Evolutionary conservation across 2,888 invertebrate species (phyloP).

Genomic region (Caenorhabditis zanzibari): DNA sequence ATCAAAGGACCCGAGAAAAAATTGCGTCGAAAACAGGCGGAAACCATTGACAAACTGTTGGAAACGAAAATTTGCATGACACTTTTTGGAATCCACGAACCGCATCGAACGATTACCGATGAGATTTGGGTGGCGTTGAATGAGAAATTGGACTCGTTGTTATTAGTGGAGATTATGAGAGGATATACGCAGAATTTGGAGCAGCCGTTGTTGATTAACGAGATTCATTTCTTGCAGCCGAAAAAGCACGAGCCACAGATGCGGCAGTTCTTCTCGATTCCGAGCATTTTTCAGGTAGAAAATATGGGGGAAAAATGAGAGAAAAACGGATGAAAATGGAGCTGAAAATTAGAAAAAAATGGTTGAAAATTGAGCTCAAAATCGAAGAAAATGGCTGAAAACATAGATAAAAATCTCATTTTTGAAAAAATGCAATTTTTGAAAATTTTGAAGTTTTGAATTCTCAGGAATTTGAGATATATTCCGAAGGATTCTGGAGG

Average conservation of each 20-base stretch:
- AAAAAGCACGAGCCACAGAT: constrained; percentile 63
- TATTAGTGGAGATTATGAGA: constrained; percentile 63
- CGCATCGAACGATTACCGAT: constrained; percentile 46
- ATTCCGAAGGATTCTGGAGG: no score
- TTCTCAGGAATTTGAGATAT: no score
- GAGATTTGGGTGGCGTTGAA: constrained; percentile 33
- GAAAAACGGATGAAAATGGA: no score
- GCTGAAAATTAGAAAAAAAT: no score
- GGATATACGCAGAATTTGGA: constrained; percentile 74
- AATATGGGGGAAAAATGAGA: neutral
- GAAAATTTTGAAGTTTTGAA: no score
- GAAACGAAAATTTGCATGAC: constrained; percentile 56
- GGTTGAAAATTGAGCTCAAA: no score
- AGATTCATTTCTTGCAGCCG: constrained; percentile 83
- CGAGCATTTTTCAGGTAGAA: constrained; percentile 40
- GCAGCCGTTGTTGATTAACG: constrained; percentile 68
- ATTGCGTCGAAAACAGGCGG: constrained; percentile 29
- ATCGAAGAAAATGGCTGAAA: no score
- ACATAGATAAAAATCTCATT: no score
- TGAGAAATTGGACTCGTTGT: constrained; percentile 61
- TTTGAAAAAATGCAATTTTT: no score
- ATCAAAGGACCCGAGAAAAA: constrained; percentile 30
- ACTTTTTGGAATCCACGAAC: constrained; percentile 34
- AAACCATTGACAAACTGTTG: constrained; percentile 4
- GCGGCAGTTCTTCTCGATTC: constrained; percentile 75